These are phyloP conservation scores for Catotricha subobsoleta DNA, from an alignment of 2,888 invertebrate species.

Conservation along the genomic window DNA sequence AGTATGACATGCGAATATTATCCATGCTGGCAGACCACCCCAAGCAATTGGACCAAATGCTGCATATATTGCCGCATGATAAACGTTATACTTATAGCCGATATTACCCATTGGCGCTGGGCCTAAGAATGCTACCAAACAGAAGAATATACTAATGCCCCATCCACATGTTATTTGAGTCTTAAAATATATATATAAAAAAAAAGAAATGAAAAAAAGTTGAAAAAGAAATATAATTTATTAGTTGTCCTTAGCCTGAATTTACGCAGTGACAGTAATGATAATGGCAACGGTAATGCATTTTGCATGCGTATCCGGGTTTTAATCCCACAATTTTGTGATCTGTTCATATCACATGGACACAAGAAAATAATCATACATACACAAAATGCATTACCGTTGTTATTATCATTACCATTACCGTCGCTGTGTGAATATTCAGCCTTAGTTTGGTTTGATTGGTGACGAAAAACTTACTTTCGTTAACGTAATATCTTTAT, in stretches of 20 bases:
- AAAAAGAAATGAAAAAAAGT: not conserved
- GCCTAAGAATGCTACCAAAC: conserved; percentile 37
- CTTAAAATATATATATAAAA: conserved; percentile 21
- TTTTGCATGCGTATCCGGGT: too few relatives aligned
- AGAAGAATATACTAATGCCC: conserved; percentile 32
- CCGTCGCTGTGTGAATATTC: too few relatives aligned
- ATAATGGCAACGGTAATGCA: too few relatives aligned
- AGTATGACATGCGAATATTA: conserved; percentile 42
- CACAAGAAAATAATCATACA: too few relatives aligned
- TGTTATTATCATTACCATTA: too few relatives aligned
- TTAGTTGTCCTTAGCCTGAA: too few relatives aligned
- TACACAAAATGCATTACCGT: too few relatives aligned
- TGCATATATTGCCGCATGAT: conserved; percentile 47
- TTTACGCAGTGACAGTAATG: too few relatives aligned
- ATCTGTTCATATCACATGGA: too few relatives aligned
- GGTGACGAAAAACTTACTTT: conserved; percentile 9
- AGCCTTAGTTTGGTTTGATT: not conserved
- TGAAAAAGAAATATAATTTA: too few relatives aligned
- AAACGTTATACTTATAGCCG: conserved; percentile 39
- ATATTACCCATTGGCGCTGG: conserved; percentile 46
- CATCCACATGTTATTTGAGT: conserved; percentile 36
- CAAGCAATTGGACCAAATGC: conserved; percentile 51
- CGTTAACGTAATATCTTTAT: conserved; percentile 27
- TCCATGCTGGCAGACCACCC: conserved; percentile 49
- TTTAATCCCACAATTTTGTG: too few relatives aligned